Base-by-base conservation (phyloP, 2,797 vertebrate species). In the Premnoplex brunnescens region DNA sequence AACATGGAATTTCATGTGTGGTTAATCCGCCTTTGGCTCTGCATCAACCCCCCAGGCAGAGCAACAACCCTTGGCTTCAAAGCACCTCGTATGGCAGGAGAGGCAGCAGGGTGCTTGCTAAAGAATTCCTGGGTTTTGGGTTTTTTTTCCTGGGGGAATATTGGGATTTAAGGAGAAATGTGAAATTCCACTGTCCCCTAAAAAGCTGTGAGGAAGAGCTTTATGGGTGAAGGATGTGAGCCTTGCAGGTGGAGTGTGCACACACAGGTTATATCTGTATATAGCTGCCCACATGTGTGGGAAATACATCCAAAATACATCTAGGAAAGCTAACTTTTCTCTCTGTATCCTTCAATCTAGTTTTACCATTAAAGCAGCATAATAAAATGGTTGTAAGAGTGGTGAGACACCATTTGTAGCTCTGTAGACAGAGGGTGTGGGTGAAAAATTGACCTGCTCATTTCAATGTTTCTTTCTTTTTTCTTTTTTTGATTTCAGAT, bases 161-260 rank as follows among this genome's bases (percentile, higher is more conserved):
- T 5, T 46, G 30, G 27, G 44, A 30, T 76, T 77, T 59, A 16
- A 28, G 69, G 66, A 58, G 14, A 30, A 51, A 28, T 0, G 0
- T 39, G 26, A 12, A 3, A 32, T 43, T 44, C 54, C 27, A 16
- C 28, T 68, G 0, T 19, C 58, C 22, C 3, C 1, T 67, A 15
- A 10, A 77, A 75, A 46, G 23, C 6, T 6, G 10, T 7, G 46
- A 52, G 55, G 46, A 46, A 37, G 30, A 55, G n/a, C 24, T 72
- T 72, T 30, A 27, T 9, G 16, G 32, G 24, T 60, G 16, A 73
- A 58, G 37, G 28, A 16, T 23, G 9, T 24, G n/a, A 54, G 22
- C 0, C 0, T 24, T 66, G 27, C 43, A 66, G 32, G 22, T 24
- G 34, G 9, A 36, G 9, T 43, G 23, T 22, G 1, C 10, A 41